Percentiles rank a stretch among this genome's conserved stretches.
Conservation (phyloP, 2,797 vertebrate species). For the Tapirus indicus region DNA sequence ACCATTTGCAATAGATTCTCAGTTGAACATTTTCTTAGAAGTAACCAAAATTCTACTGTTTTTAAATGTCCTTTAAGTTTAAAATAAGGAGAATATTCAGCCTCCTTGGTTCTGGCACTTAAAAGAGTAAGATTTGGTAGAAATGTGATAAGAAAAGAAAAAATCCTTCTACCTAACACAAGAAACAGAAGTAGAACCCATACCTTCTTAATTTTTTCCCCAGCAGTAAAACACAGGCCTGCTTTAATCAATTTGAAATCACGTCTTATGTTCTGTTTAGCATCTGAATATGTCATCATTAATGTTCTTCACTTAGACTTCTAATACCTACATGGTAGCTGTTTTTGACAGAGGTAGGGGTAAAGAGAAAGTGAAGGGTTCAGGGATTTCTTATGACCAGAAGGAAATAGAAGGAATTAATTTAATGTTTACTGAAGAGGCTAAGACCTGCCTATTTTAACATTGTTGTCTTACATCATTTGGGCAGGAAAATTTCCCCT, state of each 20-base stretch:
- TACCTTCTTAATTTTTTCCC: background rate
- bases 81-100: background rate
- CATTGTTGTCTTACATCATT: constrained; percentile 61
- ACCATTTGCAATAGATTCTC: constrained; percentile 10
- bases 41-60: constrained; percentile 23
- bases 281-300: background rate
- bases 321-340: background rate
- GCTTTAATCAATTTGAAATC: background rate
- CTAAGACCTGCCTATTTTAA: constrained; percentile 63
- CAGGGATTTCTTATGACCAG: constrained; percentile 62
- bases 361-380: constrained; percentile 46
- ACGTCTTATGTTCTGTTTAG: background rate
- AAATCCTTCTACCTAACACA: background rate
- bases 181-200: background rate
- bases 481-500: constrained; percentile 4
- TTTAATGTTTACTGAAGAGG: constrained; percentile 60
- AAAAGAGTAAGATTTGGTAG: constrained; percentile 38
- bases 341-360: background rate
- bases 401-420: constrained; percentile 52
- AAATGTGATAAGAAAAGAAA: background rate
- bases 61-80: background rate
- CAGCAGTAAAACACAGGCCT: background rate
- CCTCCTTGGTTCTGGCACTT: background rate
- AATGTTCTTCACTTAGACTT: background rate
- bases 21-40: background rate